Base-by-base conservation (phyloP, 2,113 vertebrate species). In the Hoplias malabaricus region DNA sequence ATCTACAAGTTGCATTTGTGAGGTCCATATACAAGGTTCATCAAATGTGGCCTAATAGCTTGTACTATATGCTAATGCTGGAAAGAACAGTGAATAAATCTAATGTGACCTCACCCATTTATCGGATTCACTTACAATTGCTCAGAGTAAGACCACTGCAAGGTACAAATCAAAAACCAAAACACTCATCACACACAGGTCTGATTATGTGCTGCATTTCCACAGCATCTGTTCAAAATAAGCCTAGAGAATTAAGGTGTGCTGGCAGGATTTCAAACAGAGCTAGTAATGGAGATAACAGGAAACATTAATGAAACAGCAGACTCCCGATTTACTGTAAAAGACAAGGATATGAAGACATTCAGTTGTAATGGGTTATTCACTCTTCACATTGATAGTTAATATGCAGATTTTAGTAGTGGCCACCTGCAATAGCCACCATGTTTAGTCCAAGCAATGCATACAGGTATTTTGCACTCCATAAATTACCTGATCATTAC, bases 51-150 rank as follows among this genome's bases (percentile, higher is more conserved):
- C 40, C 69, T 36, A 46, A 46, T 73, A 69, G 43, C 50, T 61
- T 59, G 80, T 73, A 42, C 68, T 80, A 73, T 69, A 59, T 53
- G 59, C 77, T 13, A 8, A 6, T 4, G 31, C 21, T 48, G 66
- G 25, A 21, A 72, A 59, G 74, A 61, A 34, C 42, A 67, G 54
- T 59, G 40, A 50, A 63, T 14, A 61, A 72, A 62, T 68, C 53
- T 72, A 83, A 72, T 79, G 50, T 4, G 29, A 65, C 50, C 74
- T 71, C 76, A 59, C 76, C 66, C 61, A 75, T 76, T 69, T 63
- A 48, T 68, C 46, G 76, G 61, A 68, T 62, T 80, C 70, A 82
- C 72, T 46, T 78, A 46, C 10, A 33, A 29, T 62, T 29, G 56
- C 33, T 67, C 25, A 77, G 53, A 65, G 57, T 63, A 36, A 31